Evolutionary conservation across 2,888 invertebrate genomes (phyloP).

Genomic region (Phrixothrix hirtus): DNA sequence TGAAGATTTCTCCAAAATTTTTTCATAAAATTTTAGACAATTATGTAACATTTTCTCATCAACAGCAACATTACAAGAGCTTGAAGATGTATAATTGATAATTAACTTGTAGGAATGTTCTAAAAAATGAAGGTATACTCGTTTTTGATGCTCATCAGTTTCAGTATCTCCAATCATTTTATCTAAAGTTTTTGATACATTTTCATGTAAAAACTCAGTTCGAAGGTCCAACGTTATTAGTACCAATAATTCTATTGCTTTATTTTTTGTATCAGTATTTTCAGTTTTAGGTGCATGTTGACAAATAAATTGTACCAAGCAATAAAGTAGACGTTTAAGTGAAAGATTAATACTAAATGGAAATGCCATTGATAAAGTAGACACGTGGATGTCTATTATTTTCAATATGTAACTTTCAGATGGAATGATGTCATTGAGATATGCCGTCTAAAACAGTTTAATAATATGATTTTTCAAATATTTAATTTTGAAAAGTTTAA

Average conservation of each 20-base stretch:
- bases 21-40: constrained; percentile 84
- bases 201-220: constrained; percentile 73
- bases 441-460: constrained; percentile 62
- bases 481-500: too few species aligned
- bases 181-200: constrained; percentile 65
- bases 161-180: constrained; percentile 66
- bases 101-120: constrained; percentile 71
- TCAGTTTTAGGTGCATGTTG: constrained; percentile 67
- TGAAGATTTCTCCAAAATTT: constrained; percentile 78
- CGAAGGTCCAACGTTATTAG: constrained; percentile 77
- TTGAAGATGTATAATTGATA: constrained; percentile 61
- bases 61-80: constrained; percentile 46
- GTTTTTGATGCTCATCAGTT: constrained; percentile 67
- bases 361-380: constrained; percentile 64
- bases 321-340: constrained; percentile 66
- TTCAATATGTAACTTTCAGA: constrained; percentile 82
- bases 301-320: constrained; percentile 67
- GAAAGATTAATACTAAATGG: constrained; percentile 65
- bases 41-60: constrained; percentile 67
- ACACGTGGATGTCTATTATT: constrained; percentile 69
- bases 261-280: constrained; percentile 64
- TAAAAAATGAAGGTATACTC: constrained; percentile 67
- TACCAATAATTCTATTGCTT: constrained; percentile 70
- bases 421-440: constrained; percentile 77
- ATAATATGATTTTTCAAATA: neutral